These are phyloP conservation scores for Drosophila parabipectinata DNA, from an alignment of 1,140 invertebrate species.

Conservation along the genomic window DNA sequence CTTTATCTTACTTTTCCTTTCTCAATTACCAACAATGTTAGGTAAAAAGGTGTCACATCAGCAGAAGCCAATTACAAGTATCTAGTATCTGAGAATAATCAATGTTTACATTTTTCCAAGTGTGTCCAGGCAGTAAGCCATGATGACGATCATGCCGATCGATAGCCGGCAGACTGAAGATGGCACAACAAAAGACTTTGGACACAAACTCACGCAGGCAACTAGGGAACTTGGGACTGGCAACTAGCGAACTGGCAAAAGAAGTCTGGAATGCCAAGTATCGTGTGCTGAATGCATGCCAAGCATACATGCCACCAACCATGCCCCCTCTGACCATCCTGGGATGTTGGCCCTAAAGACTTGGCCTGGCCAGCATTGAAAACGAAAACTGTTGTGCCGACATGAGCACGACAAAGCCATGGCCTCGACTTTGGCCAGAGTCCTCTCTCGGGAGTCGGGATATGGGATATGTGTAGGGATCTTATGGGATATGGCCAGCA, in stretches of 20 bases:
- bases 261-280: slow-evolving; percentile 75
- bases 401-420: slow-evolving; percentile 78
- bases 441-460: slow-evolving; percentile 2
- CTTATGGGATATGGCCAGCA: slow-evolving; percentile 36
- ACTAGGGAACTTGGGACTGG: slow-evolving; percentile 26
- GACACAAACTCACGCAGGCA: slow-evolving; percentile 79
- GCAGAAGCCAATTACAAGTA: neutral
- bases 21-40: neutral
- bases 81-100: neutral
- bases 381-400: slow-evolving; percentile 77
- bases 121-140: slow-evolving; percentile 37
- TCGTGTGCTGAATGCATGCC: slow-evolving; percentile 82
- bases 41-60: neutral
- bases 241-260: slow-evolving; percentile 22
- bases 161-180: slow-evolving; percentile 65
- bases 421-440: slow-evolving; percentile 52
- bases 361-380: slow-evolving; percentile 61
- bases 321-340: slow-evolving; percentile 18
- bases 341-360: slow-evolving; percentile 36
- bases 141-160: slow-evolving; percentile 77
- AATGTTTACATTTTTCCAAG: slow-evolving; percentile 9
- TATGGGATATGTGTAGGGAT: slow-evolving; percentile 13
- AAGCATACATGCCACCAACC: slow-evolving; percentile 55
- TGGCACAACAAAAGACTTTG: slow-evolving; percentile 81
- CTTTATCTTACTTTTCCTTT: too few species aligned